Evolutionary conservation across 2,888 invertebrate species (phyloP).

Genomic region (Drosophila aldrichi): DNA sequence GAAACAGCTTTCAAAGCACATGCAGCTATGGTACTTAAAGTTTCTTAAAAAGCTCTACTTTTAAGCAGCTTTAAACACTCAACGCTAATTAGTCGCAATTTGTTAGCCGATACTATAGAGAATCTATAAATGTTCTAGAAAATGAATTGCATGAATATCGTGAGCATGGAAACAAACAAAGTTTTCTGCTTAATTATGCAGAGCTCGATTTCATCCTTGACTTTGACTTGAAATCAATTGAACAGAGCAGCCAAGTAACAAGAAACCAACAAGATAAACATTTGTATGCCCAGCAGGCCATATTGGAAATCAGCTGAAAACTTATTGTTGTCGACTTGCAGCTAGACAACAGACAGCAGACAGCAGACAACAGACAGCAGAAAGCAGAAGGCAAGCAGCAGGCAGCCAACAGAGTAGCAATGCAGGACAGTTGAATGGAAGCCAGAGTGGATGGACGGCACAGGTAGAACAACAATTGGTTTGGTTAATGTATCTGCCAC

Average conservation of each 20-base stretch:
- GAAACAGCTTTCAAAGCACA: background rate
- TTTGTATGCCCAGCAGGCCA: conserved; percentile 24
- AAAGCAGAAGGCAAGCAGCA: no score
- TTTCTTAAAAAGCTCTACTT: no score
- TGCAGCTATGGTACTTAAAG: background rate
- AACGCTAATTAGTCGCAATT: background rate
- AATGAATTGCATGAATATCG: background rate
- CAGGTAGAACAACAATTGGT: conserved; percentile 7
- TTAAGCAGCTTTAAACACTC: background rate
- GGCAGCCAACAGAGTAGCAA: background rate
- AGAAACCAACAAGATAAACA: conserved; percentile 23
- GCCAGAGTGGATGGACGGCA: background rate
- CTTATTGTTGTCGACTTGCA: conserved; percentile 24
- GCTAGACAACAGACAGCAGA: background rate
- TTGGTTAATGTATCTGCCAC: conserved; percentile 24
- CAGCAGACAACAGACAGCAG: background rate
- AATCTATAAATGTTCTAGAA: background rate
- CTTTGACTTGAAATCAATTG: conserved; percentile 11
- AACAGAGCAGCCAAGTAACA: conserved; percentile 1
- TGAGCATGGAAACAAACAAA: background rate
- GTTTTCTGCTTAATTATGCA: conserved; percentile 28
- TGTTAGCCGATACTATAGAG: background rate
- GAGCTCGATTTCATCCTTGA: conserved; percentile 13
- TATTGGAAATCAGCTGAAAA: conserved; percentile 27
- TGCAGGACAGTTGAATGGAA: background rate